Evolutionary conservation across 2,113 vertebrate genomes (phyloP), one percentile per base, ranked within the genome.

Genomic region (Myiozetetes cayanensis): DNA sequence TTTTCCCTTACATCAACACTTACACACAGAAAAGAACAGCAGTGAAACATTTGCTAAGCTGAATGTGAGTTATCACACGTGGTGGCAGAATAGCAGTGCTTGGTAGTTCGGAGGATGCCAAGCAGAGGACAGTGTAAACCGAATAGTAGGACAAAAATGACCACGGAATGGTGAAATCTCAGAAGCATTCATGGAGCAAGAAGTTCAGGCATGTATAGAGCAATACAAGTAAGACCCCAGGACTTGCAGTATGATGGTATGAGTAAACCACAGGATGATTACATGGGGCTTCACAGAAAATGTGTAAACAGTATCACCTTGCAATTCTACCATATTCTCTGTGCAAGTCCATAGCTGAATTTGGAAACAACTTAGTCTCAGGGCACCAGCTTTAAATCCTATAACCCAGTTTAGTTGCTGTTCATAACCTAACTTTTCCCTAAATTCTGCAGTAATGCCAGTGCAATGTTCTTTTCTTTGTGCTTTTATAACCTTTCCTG

Each of bases 51-150:
- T 12, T n/a, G 78, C 55, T 47, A 63, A 82, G 46, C 3, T 74
- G 50, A 67, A 20, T 0, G 0, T 71, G 61, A 79, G 66, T 47
- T 59, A 21, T n/a, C 13, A 6, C 41, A 9, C 3, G 1, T 44
- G 14, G 14, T 49, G 37, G 58, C 27, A 52, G 53, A 61, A 23
- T 3, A 56, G 41, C 1, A 2, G 4, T 62, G 35, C 70, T 50
- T 52, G 30, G 28, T 49, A 14, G 55, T 50, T 89, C 0, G 0
- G 59, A 41, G 37, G 22, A 31, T 58, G 66, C 41, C 39, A 75
- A 50, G 31, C 68, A 74, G 70, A 47, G 66, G 61, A 12, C 20
- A 56, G 2, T 14, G 74, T 10, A 33, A 81, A 30, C 28, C 1
- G 4, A 58, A 21, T 1, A 12, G 3, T 4, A 35, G 44, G 24